These are phyloP conservation scores for Diadophis punctatus DNA, from an alignment of 2,113 vertebrate genomes.

Conservation along the genomic window DNA sequence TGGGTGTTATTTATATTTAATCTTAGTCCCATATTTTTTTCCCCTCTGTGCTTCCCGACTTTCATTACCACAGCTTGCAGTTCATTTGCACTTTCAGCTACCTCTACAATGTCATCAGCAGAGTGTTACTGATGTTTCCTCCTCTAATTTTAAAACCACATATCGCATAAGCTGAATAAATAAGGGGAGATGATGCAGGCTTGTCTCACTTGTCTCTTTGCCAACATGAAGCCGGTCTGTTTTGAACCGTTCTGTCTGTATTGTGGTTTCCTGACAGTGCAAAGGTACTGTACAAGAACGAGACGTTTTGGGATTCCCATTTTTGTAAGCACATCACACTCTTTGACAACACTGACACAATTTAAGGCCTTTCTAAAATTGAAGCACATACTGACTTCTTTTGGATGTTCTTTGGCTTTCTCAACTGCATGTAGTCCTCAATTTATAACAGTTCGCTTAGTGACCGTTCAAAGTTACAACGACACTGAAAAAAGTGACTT, in stretches of 20 bases:
- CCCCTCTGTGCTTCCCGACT: not conserved
- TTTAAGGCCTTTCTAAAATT: not conserved
- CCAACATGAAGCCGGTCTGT: not conserved
- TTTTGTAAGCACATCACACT: not conserved
- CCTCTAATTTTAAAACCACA: not conserved
- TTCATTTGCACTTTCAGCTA: not conserved
- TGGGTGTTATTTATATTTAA: not conserved
- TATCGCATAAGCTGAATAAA: not conserved
- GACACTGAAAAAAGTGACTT: too few relatives aligned
- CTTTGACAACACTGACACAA: not conserved
- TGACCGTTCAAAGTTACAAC: too few relatives aligned
- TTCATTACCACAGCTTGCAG: not conserved
- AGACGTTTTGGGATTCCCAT: not conserved
- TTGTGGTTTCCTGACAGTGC: not conserved
- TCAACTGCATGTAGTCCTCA: not conserved
- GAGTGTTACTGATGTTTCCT: not conserved
- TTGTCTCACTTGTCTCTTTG: not conserved
- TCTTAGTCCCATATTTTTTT: not conserved
- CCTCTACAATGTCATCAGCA: not conserved
- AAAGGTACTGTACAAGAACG: not conserved
- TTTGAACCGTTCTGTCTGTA: not conserved
- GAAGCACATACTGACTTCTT: not conserved
- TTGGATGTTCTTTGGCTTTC: not conserved
- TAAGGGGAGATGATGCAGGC: not conserved
- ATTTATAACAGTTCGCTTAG: too few relatives aligned